Evolutionary conservation across 2,797 vertebrate species (phyloP).

Genomic region (Meriones psammophilus): DNA sequence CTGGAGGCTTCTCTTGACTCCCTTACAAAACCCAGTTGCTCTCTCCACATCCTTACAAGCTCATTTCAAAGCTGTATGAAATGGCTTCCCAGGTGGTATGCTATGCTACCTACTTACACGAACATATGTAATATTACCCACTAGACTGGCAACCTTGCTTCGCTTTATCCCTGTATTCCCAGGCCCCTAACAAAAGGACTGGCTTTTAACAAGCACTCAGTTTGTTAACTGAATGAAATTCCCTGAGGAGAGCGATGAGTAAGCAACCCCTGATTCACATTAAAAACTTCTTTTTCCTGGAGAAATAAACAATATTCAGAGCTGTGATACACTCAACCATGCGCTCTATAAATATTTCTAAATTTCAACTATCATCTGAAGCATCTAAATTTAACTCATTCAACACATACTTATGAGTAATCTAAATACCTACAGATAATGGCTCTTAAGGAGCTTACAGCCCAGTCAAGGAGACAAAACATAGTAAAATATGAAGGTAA

Average conservation of each 20-base stretch:
- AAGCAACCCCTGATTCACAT: slow-evolving; percentile 72
- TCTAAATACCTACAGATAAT: slow-evolving; percentile 75
- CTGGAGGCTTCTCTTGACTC: slow-evolving; percentile 48
- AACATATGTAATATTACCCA: slow-evolving; percentile 15
- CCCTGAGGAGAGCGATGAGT: slow-evolving; percentile 68
- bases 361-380: slow-evolving; percentile 71
- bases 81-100: slow-evolving; percentile 38
- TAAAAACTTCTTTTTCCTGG: slow-evolving; percentile 74
- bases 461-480: slow-evolving; percentile 68
- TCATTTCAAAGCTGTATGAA: slow-evolving; percentile 63
- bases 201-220: slow-evolving; percentile 68
- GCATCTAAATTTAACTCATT: slow-evolving; percentile 80
- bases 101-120: slow-evolving; percentile 36
- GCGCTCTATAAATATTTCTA: slow-evolving; percentile 78
- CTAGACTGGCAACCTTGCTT: slow-evolving; percentile 51
- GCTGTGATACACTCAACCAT: slow-evolving; percentile 69
- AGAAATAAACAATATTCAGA: slow-evolving; percentile 76
- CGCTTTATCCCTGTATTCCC: slow-evolving; percentile 49
- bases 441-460: slow-evolving; percentile 64
- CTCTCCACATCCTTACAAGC: slow-evolving; percentile 38
- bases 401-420: slow-evolving; percentile 77
- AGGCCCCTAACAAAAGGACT: slow-evolving; percentile 63
- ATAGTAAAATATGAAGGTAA: slow-evolving; percentile 69
- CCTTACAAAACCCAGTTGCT: slow-evolving; percentile 49
- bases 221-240: slow-evolving; percentile 79